Evolutionary conservation across 2,113 vertebrate genomes (phyloP).

Genomic region (Chloropsis hardwickii): DNA sequence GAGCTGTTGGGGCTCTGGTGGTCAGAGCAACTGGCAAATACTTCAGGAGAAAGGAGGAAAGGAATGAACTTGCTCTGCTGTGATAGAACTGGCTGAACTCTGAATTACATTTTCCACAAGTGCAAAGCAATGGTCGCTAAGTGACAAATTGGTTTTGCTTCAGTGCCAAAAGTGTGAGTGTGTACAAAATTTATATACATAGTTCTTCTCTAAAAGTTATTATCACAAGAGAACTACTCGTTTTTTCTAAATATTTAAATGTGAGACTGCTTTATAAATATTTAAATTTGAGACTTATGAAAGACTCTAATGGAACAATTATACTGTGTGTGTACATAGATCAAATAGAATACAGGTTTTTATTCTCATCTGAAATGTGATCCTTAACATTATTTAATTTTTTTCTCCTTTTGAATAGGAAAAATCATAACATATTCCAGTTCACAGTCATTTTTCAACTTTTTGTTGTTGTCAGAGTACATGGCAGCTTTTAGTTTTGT

Average conservation of each 20-base stretch:
- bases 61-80: background rate
- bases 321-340: background rate
- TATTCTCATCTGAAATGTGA: background rate
- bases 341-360: background rate
- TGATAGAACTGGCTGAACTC: background rate
- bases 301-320: background rate
- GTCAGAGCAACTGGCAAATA: background rate
- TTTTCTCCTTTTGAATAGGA: background rate
- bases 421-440: background rate
- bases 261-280: background rate
- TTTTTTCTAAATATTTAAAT: background rate
- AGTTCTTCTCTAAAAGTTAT: background rate
- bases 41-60: background rate
- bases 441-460: background rate
- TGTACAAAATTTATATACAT: background rate
- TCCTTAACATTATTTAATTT: background rate
- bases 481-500: background rate
- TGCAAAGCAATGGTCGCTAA: background rate
- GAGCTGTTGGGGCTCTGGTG: background rate
- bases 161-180: background rate
- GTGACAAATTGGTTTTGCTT: background rate
- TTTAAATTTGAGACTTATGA: background rate
- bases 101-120: background rate
- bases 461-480: background rate
- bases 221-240: background rate